Percentiles rank a stretch among this genome's conserved stretches.
These are phyloP conservation scores for Cyanocitta stelleri DNA, from an alignment of 2,113 vertebrate genomes.

Conservation along the genomic window DNA sequence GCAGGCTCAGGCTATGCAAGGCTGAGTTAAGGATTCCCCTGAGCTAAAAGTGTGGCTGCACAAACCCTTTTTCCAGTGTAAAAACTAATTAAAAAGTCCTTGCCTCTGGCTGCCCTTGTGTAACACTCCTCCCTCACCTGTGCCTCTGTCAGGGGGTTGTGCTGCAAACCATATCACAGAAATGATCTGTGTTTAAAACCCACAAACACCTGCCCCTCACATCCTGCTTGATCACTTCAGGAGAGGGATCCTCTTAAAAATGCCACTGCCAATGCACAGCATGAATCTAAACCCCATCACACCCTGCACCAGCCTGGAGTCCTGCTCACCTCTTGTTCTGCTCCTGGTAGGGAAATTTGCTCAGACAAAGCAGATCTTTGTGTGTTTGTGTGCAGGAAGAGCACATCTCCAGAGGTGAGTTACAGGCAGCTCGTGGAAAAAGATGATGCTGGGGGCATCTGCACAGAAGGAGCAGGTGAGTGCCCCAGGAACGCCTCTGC, in stretches of 20 bases:
- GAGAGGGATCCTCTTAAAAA: neutral
- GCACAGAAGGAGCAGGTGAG: neutral
- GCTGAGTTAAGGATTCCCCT: slow-evolving; percentile 34
- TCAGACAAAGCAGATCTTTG: neutral
- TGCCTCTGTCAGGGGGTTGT: neutral
- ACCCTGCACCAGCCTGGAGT: neutral
- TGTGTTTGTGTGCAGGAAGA: neutral
- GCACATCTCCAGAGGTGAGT: neutral
- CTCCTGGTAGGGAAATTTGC: neutral
- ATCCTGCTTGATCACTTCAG: neutral
- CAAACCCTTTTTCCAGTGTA: neutral
- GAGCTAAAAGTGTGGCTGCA: slow-evolving; percentile 12
- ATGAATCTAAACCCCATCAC: neutral
- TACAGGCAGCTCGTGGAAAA: neutral
- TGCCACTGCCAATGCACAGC: neutral
- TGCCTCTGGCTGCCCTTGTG: slow-evolving; percentile 36
- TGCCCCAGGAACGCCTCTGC: neutral
- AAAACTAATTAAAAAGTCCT: slow-evolving; percentile 36
- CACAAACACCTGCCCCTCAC: neutral
- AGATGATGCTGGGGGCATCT: neutral
- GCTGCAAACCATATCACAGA: neutral
- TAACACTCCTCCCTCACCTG: neutral
- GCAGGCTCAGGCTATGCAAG: slow-evolving; percentile 4
- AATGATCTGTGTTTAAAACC: neutral
- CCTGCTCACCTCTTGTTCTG: neutral